Base-by-base conservation (phyloP, 2,113 vertebrate genomes). In the Chloroceryle aenea region DNA sequence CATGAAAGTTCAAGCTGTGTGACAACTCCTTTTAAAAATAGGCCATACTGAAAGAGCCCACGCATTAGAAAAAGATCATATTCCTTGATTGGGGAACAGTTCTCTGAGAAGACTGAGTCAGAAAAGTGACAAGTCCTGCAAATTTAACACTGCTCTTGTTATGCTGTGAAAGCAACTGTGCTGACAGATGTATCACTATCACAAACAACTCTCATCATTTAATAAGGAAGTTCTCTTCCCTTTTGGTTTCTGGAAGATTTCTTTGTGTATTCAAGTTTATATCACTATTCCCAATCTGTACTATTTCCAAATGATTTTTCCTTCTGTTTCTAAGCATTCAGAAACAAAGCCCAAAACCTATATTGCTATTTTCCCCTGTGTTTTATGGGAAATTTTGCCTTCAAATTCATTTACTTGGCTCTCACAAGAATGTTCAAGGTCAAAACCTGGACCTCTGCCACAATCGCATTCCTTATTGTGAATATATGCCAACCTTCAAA, bases 401-500 rank as follows among this genome's bases (percentile, higher is more conserved):
- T 79, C 64, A 75, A 81, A 86, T 80, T n/a, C 23, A 71, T 42
- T 64, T 56, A 85, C 36, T 94, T 92, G 68, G 82, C 63, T 94
- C 56, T 63, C 30, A 56, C 9, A 78, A 72, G 43, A 52, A 89
- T 45, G 17, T 89, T 93, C 66, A 87, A 94, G 90, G 69, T 56
- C 80, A 92, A 92, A 93, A 84, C 17, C 40, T 93, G 93, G 95
- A 86, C 87, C 36, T 64, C 43, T 89, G 95, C 95, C 93, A 89
- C 73, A 86, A 53, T 6, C 12, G 4, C 92, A 96, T 96, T 97
- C 95, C 77, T 94, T 32, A 64, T 7, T 75, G 83, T 36, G 64
- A 93, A 93, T 61, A 85, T 53, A 72, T 42, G 86, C 76, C 92
- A 95, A 75, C 79, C 88, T 94, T 96, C 77, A 89, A 93, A 96